Evolutionary conservation across 2,797 vertebrate species (phyloP).

Genomic region (Enteromius viviparus): DNA sequence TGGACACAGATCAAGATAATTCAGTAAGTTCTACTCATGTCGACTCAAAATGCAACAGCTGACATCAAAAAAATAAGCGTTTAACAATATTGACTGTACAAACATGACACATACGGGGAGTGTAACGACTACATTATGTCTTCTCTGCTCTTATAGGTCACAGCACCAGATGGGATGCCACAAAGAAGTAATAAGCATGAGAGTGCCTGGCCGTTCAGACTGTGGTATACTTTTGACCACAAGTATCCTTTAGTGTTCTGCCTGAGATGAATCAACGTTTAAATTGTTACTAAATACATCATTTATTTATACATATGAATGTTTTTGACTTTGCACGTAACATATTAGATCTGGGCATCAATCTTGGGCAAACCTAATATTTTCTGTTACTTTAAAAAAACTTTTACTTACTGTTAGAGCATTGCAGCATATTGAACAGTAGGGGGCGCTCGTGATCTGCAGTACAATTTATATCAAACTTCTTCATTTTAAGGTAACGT

Average conservation of each 20-base stretch:
- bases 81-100: constrained; percentile 25
- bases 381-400: too few species aligned
- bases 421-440: background rate
- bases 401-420: too few species aligned
- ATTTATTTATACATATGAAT: background rate
- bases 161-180: constrained; percentile 81
- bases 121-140: background rate
- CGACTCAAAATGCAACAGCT: background rate
- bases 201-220: constrained; percentile 94
- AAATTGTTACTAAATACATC: background rate
- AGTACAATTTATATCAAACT: background rate
- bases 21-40: constrained; percentile 27
- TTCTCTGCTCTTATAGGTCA: constrained; percentile 66
- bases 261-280: background rate
- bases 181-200: constrained; percentile 89
- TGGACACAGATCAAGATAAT: constrained; percentile 54
- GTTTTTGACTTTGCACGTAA: background rate
- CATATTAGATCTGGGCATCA: background rate
- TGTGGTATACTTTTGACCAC: constrained; percentile 98
- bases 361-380: background rate
- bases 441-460: constrained; percentile 29
- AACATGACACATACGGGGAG: background rate
- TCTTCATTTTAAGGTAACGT: background rate
- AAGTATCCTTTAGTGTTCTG: constrained; percentile 89
- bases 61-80: background rate